Evolutionary conservation across 2,113 vertebrate species (phyloP).

Genomic region (Camelus dromedarius): DNA sequence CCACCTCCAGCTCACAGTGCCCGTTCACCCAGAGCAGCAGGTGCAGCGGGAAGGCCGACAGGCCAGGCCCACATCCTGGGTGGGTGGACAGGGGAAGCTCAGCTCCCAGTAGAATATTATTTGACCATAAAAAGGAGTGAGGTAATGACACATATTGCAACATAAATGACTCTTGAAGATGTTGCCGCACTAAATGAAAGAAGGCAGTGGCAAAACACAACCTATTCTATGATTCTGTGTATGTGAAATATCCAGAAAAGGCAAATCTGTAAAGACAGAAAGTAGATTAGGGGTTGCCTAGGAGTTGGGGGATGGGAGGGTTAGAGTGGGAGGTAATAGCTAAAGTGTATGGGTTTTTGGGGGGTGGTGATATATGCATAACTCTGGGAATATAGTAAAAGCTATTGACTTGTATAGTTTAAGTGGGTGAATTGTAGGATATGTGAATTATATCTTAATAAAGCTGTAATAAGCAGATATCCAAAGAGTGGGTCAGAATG

Average conservation of each 20-base stretch:
- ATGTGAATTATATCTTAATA: background rate
- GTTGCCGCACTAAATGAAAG: background rate
- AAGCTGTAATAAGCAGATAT: background rate
- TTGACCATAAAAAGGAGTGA: background rate
- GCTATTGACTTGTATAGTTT: background rate
- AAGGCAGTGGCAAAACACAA: background rate
- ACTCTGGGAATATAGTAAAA: background rate
- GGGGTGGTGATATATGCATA: too few relatives aligned
- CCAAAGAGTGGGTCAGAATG: background rate
- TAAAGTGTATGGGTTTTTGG: background rate
- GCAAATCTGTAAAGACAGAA: background rate
- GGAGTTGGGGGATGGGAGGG: too few relatives aligned
- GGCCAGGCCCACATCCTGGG: too few relatives aligned
- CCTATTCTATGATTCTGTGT: background rate
- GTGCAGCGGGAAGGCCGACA: slow-evolving; percentile 90
- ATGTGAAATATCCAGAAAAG: background rate
- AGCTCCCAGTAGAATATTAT: background rate
- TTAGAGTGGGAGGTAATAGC: background rate
- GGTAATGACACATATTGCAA: background rate
- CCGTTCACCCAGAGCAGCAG: slow-evolving; percentile 92
- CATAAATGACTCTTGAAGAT: background rate
- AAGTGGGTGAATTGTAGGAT: background rate
- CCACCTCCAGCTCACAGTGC: slow-evolving; percentile 91
- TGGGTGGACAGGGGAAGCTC: background rate
- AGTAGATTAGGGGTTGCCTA: background rate